Base-by-base conservation (phyloP, 2,888 invertebrate genomes). In the Coelogynopora nodosa region DNA sequence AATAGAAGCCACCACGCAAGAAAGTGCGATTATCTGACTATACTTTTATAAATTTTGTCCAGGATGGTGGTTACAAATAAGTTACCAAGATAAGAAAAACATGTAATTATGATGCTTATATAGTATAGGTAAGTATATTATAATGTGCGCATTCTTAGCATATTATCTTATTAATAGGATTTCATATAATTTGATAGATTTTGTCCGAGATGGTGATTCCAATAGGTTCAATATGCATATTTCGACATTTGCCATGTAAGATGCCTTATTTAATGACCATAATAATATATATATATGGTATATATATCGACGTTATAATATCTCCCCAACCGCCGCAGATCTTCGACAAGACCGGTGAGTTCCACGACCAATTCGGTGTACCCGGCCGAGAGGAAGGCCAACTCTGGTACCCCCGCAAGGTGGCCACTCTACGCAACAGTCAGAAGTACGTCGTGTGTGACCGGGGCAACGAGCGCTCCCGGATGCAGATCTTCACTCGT, bases 401-500 rank as follows among this genome's bases (percentile, higher is more conserved):
- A 91, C 93, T 98, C 88, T 98, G 97, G 97, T 97, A 97, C 92
- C 97, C 98, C 0, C 94, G 97, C 83, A 97, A 98, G 92, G 97
- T 97, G 84, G 97, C 97, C 5, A 91, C 92, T 5, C 91, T 92
- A 88, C 88, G 88, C 5, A 87, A 88, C 31, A 89, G 90, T 30
- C 91, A 91, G 67, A 90, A 91, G 85, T 93, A 91, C 92, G 97
- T 98, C n/a, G 96, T 98, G 0, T 98, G 98, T 92, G 98, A 98
- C 93, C 95, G 98, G 88, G 97, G 97, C 83, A 97, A 96, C 90
- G 97, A 98, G 91, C 94, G 97, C 86, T 97, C 97, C 0, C 94
- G 97, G 87, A 97, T 98, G 97, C 98, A 98, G 92, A 96, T 98
- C 89, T 98, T 98, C 91, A 97, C 96, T 74, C 96, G 96, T 91